Percentiles rank a stretch among this genome's conserved stretches.
Conservation (phyloP, 2,797 vertebrate species). For the Brotogeris chrysoptera region DNA sequence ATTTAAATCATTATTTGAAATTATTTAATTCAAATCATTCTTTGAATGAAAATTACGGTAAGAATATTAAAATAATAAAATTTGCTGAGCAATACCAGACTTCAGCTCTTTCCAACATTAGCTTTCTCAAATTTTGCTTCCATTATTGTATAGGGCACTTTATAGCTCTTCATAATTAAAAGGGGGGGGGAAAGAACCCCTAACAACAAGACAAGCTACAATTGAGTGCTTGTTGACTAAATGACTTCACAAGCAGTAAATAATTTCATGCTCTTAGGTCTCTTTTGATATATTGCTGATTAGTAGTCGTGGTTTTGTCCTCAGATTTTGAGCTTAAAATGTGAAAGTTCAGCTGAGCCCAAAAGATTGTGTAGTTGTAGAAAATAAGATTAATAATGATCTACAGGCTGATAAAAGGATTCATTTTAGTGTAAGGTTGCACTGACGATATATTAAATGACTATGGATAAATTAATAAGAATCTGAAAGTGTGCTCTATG, state of each 20-base stretch:
- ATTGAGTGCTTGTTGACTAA: not conserved
- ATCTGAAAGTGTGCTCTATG: not conserved
- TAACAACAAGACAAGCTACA: not conserved
- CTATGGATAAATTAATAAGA: not conserved
- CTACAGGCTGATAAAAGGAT: not conserved
- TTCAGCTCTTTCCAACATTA: not conserved
- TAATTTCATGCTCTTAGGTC: not conserved
- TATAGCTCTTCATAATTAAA: not conserved
- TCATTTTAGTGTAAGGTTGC: not conserved
- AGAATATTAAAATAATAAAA: not conserved
- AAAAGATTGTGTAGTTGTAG: not conserved
- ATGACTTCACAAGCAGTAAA: not conserved
- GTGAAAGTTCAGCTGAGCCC: not conserved
- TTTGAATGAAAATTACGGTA: not conserved
- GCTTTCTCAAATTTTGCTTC: not conserved
- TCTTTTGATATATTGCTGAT: not conserved
- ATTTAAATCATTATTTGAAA: not conserved
- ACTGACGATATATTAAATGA: not conserved
- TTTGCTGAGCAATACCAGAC: not conserved
- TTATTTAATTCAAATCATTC: not conserved
- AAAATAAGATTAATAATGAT: not conserved
- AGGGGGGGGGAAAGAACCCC: fast-evolving
- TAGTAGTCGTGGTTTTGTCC: not conserved
- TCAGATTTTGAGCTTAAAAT: not conserved
- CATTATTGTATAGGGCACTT: not conserved